phyloP scores from a whole-genome alignment of 2,888 invertebrate genomes.

The Calameuta idolon region DNA sequence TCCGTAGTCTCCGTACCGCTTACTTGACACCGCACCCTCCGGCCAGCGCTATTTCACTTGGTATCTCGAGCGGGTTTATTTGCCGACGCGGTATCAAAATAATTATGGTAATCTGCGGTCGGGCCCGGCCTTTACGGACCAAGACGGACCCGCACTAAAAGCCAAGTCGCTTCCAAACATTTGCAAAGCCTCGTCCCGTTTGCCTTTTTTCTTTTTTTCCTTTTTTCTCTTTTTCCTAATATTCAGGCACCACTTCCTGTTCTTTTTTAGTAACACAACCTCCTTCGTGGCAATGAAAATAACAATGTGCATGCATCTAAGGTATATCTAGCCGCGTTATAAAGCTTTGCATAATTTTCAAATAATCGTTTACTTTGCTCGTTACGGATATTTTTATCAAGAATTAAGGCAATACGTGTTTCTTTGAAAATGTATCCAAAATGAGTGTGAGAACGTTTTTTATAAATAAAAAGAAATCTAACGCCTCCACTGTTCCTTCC shows the following conservation, averaged over 20 bases:
- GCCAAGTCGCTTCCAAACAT: neutral
- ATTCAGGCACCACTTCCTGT: neutral
- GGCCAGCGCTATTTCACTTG: neutral
- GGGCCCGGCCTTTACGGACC: neutral
- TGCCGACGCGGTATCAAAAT: slow-evolving; percentile 9
- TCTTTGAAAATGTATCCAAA: neutral
- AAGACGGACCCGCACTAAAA: neutral
- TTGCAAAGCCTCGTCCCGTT: neutral
- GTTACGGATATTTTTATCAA: neutral
- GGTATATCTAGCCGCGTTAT: neutral
- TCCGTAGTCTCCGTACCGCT: slow-evolving; percentile 15
- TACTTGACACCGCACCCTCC: neutral
- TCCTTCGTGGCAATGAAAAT: neutral
- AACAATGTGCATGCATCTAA: neutral
- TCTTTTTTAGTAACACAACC: neutral
- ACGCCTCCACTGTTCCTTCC: neutral
- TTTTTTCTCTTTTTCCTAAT: neutral
- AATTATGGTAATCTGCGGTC: slow-evolving; percentile 4
- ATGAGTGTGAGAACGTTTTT: neutral
- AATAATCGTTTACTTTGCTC: neutral
- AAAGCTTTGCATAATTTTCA: neutral
- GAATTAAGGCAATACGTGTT: neutral
- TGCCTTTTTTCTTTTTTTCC: neutral
- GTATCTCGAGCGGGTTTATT: slow-evolving; percentile 2
- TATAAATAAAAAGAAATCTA: neutral